Conservation (phyloP, 2,888 invertebrate genomes). For the Ectemnius continuus region DNA sequence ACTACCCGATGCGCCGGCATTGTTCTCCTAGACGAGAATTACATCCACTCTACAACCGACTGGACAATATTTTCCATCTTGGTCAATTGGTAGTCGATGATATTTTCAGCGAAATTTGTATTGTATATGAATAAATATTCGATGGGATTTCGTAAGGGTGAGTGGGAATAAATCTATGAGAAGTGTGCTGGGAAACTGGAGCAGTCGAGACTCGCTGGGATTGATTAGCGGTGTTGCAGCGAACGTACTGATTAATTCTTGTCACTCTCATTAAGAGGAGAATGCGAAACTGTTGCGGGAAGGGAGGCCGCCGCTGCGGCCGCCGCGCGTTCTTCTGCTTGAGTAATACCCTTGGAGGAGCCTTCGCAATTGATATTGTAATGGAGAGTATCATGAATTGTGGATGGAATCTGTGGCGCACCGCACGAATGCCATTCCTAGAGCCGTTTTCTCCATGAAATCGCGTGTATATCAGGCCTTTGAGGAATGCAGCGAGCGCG, state of each 20-base stretch:
- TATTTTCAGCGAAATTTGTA: too few relatives aligned
- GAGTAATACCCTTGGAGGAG: slow-evolving; percentile 5
- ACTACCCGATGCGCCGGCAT: slow-evolving; percentile 26
- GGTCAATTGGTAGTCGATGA: too few relatives aligned
- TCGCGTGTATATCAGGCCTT: slow-evolving; percentile 30
- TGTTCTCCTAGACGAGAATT: slow-evolving; percentile 13
- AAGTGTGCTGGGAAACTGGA: neutral
- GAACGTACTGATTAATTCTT: neutral
- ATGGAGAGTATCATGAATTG: slow-evolving; percentile 19
- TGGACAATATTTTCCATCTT: too few relatives aligned
- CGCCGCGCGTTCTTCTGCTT: neutral
- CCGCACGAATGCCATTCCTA: slow-evolving; percentile 22
- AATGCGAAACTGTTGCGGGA: neutral
- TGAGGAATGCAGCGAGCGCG: slow-evolving; percentile 45
- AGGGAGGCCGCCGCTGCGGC: neutral
- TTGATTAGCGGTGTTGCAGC: slow-evolving; percentile 23
- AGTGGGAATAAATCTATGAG: neutral
- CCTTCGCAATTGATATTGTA: slow-evolving; percentile 22
- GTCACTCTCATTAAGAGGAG: neutral
- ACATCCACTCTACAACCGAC: too few relatives aligned
- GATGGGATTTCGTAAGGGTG: too few relatives aligned
- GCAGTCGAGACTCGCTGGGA: slow-evolving; percentile 20
- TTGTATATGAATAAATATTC: too few relatives aligned
- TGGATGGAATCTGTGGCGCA: slow-evolving; percentile 25
- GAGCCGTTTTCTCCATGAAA: slow-evolving; percentile 40